Conservation (phyloP, 2,797 vertebrate species). For the Squalus acanthias region DNA sequence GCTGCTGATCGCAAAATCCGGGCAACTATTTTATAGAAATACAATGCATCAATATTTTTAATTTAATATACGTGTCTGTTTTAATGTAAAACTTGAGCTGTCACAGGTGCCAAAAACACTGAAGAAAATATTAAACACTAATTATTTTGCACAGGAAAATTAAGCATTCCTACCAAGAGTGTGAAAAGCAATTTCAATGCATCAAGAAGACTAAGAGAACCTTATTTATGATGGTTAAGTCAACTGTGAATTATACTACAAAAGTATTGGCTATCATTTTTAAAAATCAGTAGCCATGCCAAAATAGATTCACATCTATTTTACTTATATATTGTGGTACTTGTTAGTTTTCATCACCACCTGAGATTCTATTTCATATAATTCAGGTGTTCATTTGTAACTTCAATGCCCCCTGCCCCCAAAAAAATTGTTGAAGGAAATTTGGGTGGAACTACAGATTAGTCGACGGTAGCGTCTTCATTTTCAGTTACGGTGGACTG, state of each 20-base stretch:
- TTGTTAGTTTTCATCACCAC: background rate
- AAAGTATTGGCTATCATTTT: background rate
- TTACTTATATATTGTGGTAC: background rate
- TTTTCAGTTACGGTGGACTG: constrained; percentile 40
- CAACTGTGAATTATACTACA: background rate
- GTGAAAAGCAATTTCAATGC: background rate
- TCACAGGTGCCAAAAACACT: constrained; percentile 36
- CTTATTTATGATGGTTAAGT: background rate
- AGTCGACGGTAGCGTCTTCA: constrained; percentile 47
- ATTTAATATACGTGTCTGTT: background rate
- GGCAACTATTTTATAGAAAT: background rate
- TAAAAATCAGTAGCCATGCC: background rate
- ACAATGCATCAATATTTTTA: background rate
- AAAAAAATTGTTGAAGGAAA: background rate
- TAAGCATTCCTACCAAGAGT: background rate
- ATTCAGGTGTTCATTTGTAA: background rate
- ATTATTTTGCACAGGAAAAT: constrained; percentile 19
- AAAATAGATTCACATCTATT: background rate
- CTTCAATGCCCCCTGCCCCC: no score
- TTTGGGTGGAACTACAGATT: constrained; percentile 26
- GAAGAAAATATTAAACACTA: constrained; percentile 1
- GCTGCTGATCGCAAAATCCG: background rate
- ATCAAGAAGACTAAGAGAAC: no score
- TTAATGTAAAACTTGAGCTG: background rate
- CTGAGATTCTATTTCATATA: background rate